phyloP scores from a whole-genome alignment of 2,797 vertebrate species.

The Coccyzus lansbergi region DNA sequence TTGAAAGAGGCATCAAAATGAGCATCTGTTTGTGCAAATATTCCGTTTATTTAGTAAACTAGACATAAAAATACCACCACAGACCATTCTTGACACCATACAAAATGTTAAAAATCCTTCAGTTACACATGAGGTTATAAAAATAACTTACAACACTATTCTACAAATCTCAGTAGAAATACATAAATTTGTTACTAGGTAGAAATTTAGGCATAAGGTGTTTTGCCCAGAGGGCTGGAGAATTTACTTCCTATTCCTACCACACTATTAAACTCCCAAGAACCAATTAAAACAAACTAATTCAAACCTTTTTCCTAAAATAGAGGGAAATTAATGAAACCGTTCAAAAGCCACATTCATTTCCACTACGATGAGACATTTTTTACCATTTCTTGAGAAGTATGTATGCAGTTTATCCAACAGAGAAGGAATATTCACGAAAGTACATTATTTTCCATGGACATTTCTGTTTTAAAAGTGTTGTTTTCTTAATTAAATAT shows the following conservation, averaged over 20 bases:
- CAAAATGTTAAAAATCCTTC: constrained; percentile 56
- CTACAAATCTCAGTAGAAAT: constrained; percentile 48
- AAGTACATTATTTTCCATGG: neutral
- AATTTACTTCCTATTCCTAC: neutral
- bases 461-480: neutral
- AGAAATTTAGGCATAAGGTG: neutral
- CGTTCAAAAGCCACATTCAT: neutral
- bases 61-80: constrained; percentile 15
- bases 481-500: neutral
- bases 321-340: neutral
- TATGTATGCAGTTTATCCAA: neutral
- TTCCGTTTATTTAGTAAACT: constrained; percentile 34
- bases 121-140: constrained; percentile 48
- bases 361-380: neutral
- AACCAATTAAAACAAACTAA: neutral
- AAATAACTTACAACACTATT: constrained; percentile 55
- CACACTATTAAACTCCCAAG: neutral
- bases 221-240: neutral
- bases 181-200: neutral
- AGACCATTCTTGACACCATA: neutral
- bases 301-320: neutral
- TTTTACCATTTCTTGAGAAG: neutral
- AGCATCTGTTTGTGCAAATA: constrained; percentile 35
- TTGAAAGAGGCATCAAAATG: neutral
- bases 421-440: neutral